A percentile compares a stretch with the other conserved stretches of the same genome.
These are phyloP conservation scores for Percopsis transmontana DNA, from an alignment of 2,113 vertebrate genomes.

Conservation along the genomic window DNA sequence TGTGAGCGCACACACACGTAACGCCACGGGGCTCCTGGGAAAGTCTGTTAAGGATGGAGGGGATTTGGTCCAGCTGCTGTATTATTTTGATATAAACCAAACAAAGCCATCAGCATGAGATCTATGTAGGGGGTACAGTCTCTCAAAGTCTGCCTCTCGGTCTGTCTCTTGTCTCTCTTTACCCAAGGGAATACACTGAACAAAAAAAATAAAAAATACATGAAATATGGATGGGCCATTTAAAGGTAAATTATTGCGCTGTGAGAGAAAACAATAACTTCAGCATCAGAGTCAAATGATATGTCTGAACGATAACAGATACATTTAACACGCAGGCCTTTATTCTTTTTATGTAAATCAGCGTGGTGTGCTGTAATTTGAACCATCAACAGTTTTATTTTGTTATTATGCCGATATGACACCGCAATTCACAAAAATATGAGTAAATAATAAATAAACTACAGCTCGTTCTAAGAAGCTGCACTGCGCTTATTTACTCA, in stretches of 20 bases:
- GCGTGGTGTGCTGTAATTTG: background rate
- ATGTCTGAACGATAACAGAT: background rate
- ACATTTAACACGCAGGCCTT: background rate
- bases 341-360: background rate
- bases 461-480: slow-evolving; percentile 15
- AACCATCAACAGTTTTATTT: background rate
- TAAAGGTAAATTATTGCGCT: background rate
- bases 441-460: slow-evolving; percentile 16
- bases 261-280: background rate
- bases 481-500: background rate
- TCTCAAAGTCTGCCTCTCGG: slow-evolving; percentile 9
- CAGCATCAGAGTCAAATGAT: background rate
- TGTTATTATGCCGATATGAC: background rate
- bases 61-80: slow-evolving; percentile 63
- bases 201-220: background rate
- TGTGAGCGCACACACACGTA: slow-evolving; percentile 51
- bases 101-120: slow-evolving; percentile 67
- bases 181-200: background rate
- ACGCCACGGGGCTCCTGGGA: slow-evolving; percentile 49
- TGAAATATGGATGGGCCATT: background rate
- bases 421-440: slow-evolving; percentile 15
- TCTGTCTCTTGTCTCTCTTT: background rate
- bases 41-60: slow-evolving; percentile 51
- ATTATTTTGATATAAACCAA: slow-evolving; percentile 69
- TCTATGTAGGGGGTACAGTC: slow-evolving; percentile 26